These are phyloP conservation scores for Lycodopsis pacificus DNA, from an alignment of 2,797 vertebrate genomes.

Conservation along the genomic window DNA sequence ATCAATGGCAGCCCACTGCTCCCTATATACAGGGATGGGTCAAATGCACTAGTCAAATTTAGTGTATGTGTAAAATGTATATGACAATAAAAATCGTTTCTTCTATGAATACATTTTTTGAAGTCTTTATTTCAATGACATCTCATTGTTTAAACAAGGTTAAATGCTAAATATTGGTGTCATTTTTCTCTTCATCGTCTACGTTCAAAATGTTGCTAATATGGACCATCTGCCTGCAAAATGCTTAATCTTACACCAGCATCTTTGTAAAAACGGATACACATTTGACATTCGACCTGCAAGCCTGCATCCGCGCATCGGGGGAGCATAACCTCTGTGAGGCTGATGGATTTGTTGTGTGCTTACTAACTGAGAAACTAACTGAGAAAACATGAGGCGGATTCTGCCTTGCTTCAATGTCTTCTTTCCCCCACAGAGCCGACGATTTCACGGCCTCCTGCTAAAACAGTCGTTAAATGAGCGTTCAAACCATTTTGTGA, in stretches of 20 bases:
- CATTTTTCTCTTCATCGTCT: neutral
- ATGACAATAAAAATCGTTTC: too few relatives aligned
- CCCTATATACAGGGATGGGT: too few relatives aligned
- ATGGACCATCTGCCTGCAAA: neutral
- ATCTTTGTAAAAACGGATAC: constrained; percentile 14
- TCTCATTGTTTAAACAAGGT: neutral
- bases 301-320: constrained; percentile 12
- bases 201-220: neutral
- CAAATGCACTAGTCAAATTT: too few relatives aligned
- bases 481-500: constrained; percentile 58
- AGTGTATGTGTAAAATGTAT: too few relatives aligned
- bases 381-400: constrained; percentile 42
- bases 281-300: constrained; percentile 26
- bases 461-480: constrained; percentile 64
- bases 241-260: neutral
- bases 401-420: constrained; percentile 31
- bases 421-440: constrained; percentile 35
- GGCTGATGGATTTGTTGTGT: constrained; percentile 35
- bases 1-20: too few relatives aligned
- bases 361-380: too few relatives aligned
- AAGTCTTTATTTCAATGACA: neutral
- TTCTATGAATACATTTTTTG: neutral
- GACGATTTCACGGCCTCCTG: constrained; percentile 44
- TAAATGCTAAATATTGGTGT: neutral
- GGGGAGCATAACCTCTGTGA: constrained; percentile 4